phyloP scores from a whole-genome alignment of 2,797 vertebrate species.

The Lacerta viridis region DNA sequence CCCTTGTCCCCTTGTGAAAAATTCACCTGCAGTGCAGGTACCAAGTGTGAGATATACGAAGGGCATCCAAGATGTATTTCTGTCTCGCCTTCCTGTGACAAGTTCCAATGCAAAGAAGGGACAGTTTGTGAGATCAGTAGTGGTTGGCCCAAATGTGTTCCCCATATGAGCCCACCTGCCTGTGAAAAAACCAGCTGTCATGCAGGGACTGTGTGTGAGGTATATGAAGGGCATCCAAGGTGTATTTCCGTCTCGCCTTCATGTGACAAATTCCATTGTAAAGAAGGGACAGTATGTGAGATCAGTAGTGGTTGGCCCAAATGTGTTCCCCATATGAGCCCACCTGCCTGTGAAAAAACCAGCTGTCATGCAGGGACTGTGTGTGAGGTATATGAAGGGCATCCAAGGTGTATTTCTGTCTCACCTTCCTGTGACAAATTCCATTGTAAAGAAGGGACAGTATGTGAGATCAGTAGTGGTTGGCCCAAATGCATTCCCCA shows the following conservation, averaged over 20 bases:
- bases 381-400: neutral
- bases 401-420: slow-evolving; percentile 1
- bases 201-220: slow-evolving; percentile 5
- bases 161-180: neutral
- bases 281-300: neutral
- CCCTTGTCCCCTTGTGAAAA: neutral
- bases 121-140: neutral
- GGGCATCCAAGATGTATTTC: too few species aligned
- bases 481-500: neutral
- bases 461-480: neutral
- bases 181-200: slow-evolving; percentile 5
- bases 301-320: slow-evolving; percentile 6
- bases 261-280: neutral
- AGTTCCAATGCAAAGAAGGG: neutral
- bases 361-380: neutral
- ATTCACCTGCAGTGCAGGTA: neutral
- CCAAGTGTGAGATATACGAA: neutral
- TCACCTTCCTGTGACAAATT: neutral
- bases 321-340: neutral
- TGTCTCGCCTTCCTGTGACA: too few species aligned
- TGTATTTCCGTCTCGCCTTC: neutral
- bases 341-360: neutral
- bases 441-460: neutral
- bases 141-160: neutral
- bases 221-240: neutral